A percentile compares a stretch with the other conserved stretches of the same genome.
phyloP scores from a whole-genome alignment of 1,140 invertebrate genomes.

The Spodoptera litura region DNA sequence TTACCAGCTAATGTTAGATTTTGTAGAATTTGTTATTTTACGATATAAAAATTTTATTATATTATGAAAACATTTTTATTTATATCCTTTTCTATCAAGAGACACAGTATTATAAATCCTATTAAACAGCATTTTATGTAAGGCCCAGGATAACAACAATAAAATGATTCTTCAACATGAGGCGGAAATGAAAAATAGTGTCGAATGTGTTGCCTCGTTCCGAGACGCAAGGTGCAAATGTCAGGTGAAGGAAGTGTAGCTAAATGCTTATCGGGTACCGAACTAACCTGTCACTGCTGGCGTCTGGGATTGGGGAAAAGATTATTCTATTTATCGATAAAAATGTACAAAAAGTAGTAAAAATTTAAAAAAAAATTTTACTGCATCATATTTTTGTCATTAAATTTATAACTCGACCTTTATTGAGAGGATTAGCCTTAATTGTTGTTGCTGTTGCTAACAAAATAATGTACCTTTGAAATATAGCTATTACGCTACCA shows the following conservation, averaged over 20 bases:
- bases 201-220: conserved; percentile 1
- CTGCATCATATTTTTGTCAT: too few species aligned
- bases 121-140: not conserved
- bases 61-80: too few species aligned
- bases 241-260: conserved; percentile 29
- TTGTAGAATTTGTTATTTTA: not conserved
- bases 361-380: too few species aligned
- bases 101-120: not conserved
- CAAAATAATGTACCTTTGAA: too few species aligned
- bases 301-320: not conserved
- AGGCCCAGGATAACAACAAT: not conserved
- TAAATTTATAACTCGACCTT: too few species aligned
- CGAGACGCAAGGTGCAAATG: conserved; percentile 23
- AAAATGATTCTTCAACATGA: not conserved
- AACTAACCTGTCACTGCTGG: conserved; percentile 26
- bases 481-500: too few species aligned
- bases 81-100: too few species aligned
- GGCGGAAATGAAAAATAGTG: conserved; percentile 26
- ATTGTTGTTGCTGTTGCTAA: too few species aligned
- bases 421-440: too few species aligned
- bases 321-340: not conserved
- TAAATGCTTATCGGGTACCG: conserved; percentile 18
- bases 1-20: not conserved
- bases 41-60: too few species aligned
- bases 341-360: too few species aligned